Percentiles rank a stretch among this genome's conserved stretches.
Evolutionary conservation across 2,797 vertebrate genomes (phyloP).

Genomic region (Eospalax fontanierii): DNA sequence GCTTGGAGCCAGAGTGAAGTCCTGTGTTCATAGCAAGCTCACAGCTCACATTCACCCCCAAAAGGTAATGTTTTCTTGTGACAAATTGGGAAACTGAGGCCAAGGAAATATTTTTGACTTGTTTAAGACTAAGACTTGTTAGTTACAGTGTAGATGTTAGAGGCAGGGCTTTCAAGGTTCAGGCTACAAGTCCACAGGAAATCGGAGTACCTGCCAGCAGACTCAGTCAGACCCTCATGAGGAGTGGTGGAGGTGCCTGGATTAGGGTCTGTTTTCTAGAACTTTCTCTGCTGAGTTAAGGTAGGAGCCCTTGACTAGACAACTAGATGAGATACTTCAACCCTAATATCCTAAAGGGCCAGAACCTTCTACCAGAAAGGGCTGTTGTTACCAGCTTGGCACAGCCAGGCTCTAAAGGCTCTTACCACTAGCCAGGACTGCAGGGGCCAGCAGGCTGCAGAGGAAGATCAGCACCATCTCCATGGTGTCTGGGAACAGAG

Average conservation of each 20-base stretch:
- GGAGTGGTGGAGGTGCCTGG: neutral
- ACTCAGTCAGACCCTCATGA: neutral
- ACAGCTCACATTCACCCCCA: neutral
- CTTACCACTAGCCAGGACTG: conserved; percentile 92
- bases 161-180: neutral
- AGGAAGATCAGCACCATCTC: conserved; percentile 94
- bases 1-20: neutral
- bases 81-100: neutral
- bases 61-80: neutral
- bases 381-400: rapidly evolving
- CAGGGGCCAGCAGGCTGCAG: conserved; percentile 94
- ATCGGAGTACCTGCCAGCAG: neutral
- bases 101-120: neutral
- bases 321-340: neutral
- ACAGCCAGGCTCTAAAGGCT: neutral
- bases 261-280: neutral
- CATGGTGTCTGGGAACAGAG: conserved; percentile 93
- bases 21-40: neutral
- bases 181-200: neutral
- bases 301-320: neutral
- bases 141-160: neutral
- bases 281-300: conserved; percentile 28
- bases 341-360: neutral
- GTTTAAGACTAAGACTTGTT: neutral
- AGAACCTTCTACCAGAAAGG: neutral